These are phyloP conservation scores for Corvus cornix DNA, from an alignment of 2,113 vertebrate species.

Conservation along the genomic window DNA sequence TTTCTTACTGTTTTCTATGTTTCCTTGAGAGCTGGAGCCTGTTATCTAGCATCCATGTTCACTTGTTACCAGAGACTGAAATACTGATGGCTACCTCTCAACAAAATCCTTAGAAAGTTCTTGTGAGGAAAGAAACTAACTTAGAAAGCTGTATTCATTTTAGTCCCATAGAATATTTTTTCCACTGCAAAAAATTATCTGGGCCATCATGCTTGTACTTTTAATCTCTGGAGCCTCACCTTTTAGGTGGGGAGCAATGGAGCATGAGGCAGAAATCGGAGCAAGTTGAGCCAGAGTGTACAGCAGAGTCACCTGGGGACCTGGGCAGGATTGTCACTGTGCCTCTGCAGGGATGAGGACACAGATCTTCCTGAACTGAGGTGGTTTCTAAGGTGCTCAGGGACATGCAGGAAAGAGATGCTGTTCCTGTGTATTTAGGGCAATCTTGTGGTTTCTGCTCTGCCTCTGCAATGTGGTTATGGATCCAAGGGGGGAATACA, in stretches of 20 bases:
- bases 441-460: background rate
- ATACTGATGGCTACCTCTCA: background rate
- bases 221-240: background rate
- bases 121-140: background rate
- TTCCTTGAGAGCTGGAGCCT: background rate
- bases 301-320: background rate
- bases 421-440: background rate
- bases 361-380: background rate
- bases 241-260: background rate
- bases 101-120: background rate
- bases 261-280: background rate
- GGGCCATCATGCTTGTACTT: background rate
- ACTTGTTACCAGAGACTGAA: background rate
- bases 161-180: background rate
- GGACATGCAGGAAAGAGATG: background rate
- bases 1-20: background rate
- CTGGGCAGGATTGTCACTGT: background rate
- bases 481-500: background rate
- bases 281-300: background rate
- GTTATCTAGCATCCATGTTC: background rate
- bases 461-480: background rate
- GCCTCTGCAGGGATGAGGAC: background rate
- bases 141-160: background rate
- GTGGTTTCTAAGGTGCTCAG: accelerated
- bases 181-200: background rate